phyloP scores from a whole-genome alignment of 2,797 vertebrate genomes.

The Taeniopygia guttata region DNA sequence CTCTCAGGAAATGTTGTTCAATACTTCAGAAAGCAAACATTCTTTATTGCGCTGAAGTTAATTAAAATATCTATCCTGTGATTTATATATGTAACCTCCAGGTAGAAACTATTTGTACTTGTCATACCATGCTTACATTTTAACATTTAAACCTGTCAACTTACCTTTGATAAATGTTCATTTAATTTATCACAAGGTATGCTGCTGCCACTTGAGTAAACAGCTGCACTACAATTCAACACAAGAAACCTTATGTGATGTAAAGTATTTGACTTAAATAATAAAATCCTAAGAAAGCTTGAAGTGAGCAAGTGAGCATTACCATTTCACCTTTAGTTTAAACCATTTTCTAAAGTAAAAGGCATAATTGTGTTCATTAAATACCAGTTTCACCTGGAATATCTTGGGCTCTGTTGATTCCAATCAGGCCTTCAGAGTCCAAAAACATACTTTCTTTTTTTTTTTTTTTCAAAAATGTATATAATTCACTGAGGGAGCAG shows the following conservation, averaged over 20 bases:
- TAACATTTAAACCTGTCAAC: slow-evolving; percentile 26
- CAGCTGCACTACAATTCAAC: neutral
- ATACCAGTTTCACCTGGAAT: neutral
- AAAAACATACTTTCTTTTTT: neutral
- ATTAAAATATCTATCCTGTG: slow-evolving; percentile 33
- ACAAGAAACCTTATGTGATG: slow-evolving; percentile 4
- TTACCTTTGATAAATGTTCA: slow-evolving; percentile 28
- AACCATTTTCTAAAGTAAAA: neutral
- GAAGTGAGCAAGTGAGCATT: neutral
- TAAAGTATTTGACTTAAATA: neutral
- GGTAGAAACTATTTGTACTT: slow-evolving; percentile 52
- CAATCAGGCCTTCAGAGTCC: neutral
- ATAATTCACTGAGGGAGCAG: neutral
- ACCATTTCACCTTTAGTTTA: neutral
- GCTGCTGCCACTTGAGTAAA: slow-evolving; percentile 42
- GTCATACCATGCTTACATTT: neutral
- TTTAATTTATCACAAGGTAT: slow-evolving; percentile 30
- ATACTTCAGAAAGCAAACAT: slow-evolving; percentile 15
- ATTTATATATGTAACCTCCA: slow-evolving; percentile 15
- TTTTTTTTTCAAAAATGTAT: neutral
- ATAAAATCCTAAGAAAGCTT: neutral
- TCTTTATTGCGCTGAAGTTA: slow-evolving; percentile 29
- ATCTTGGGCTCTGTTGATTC: neutral
- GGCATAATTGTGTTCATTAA: neutral
- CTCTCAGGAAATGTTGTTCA: slow-evolving; percentile 28